Base-by-base conservation (phyloP, 1,140 invertebrate genomes). In the Drosophila busckii region DNA sequence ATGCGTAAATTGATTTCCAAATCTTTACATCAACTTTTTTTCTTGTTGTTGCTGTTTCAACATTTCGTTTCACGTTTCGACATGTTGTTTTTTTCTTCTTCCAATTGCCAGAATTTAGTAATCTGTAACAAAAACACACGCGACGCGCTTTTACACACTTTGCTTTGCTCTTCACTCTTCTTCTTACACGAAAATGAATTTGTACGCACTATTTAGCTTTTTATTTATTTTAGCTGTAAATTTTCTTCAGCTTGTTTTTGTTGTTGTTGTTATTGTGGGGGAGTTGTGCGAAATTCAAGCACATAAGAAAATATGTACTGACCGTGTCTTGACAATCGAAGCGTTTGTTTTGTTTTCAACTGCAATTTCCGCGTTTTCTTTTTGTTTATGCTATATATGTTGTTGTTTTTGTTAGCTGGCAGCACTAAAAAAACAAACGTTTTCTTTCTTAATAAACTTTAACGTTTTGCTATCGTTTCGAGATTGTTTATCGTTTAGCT, bases 151-250 rank as follows among this genome's bases (percentile, higher is more conserved):
- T 15, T n/a, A 25, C 41, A 8, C 29, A 12, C 7, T 45, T 28
- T 26, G 19, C 10, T 32, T 0, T 20, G 10, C 13, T 34, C 42
- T 37, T 53, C 31, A 41, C 48, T 22, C 28, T 10, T 29, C 19
- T 46, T n/a, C 35, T 9, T 35, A 13, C 7, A 13, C 19, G 58
- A 69, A 73, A 75, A 69, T 65, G 48, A 37, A 78, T 80, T 73
- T 78, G 68, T 71, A 78, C 76, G 73, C 73, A 78, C 73, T 78
- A 80, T 78, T 78, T 78, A 71, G 63, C 50, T 80, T 71, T 53
- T 58, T 53, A 42, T 32, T 48, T 29, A 16, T 35, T 66, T 64
- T 54, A 44, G 38, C 53, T 68, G 31, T 53, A 50, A 46, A 62
- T 59, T 44, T 66, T 62, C 75, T 64, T 63, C 31, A 55, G 48